Base-by-base conservation (phyloP, 2,797 vertebrate species). In the Chaenodraco wilsoni region DNA sequence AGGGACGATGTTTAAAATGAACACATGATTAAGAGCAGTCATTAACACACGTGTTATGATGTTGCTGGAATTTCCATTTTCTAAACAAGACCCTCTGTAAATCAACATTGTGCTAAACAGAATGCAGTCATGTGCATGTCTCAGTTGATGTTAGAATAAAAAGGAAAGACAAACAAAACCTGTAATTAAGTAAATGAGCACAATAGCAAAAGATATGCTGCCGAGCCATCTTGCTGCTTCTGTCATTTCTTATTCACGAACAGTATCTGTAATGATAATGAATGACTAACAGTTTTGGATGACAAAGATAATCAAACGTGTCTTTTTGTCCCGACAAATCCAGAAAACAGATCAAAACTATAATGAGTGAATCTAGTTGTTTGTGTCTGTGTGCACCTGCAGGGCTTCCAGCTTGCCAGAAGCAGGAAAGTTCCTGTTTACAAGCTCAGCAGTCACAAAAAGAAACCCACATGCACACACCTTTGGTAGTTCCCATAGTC, bases 371-470 rank as follows among this genome's bases (percentile, higher is more conserved):
- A 74, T 76, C 60, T 59, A 75, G 44, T 63, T 27, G 33, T 55
- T 61, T 51, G 59, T 57, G 51, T 75, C 43, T 71, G 65, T 27
- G 68, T 67, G 69, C 70, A 87, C 84, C 87, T 84, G 81, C 82
- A 84, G 72, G 66, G 56, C 68, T 69, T 71, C 5, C 54, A 85
- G 79, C 56, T 81, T 72, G 77, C 81, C 86, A 59, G 86, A 80
- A 82, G 74, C 78, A 78, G 60, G 62, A 69, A 21, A 77, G 79
- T 88, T 90, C 84, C 87, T 91, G 90, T 92, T 92, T 88, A 90
- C 77, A 78, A 82, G 78, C 71, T 77, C 57, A 72, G 81, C 64
- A 82, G 62, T 79, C 73, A 37, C 58, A 72, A 27, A 59, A 8
- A 27, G 19, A 58, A n/a, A 74, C 67, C 70, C 57, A 76, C 43